phyloP scores from a whole-genome alignment of 2,797 vertebrate species.

The Acrossocheilus wenchowensis region DNA sequence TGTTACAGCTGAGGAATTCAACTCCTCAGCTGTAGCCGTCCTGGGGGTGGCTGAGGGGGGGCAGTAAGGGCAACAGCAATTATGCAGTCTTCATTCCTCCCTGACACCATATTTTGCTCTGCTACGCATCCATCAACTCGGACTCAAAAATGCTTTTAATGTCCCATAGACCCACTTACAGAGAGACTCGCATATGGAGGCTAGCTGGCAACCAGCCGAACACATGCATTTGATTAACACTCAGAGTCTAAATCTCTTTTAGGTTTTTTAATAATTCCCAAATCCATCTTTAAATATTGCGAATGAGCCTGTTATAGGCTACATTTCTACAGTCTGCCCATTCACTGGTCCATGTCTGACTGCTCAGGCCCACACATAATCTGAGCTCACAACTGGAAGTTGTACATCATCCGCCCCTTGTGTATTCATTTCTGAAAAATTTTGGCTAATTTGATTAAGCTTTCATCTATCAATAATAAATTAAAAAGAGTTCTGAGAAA shows the following conservation, averaged over 20 bases:
- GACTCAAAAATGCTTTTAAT: constrained; percentile 55
- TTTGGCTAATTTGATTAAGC: background rate
- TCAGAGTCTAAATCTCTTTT: constrained; percentile 20
- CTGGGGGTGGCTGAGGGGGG: constrained; percentile 16
- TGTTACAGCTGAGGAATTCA: constrained; percentile 59
- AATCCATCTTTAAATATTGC: background rate
- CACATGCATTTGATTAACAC: constrained; percentile 45
- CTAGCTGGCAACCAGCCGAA: constrained; percentile 40
- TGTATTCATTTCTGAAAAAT: background rate
- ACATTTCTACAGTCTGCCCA: background rate
- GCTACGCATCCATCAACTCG: constrained; percentile 18
- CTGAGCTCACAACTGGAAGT: background rate
- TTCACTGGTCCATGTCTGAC: background rate
- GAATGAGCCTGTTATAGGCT: background rate
- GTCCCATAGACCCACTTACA: constrained; percentile 13
- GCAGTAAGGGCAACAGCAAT: constrained; percentile 9
- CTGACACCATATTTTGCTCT: constrained; percentile 47
- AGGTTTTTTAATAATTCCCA: background rate
- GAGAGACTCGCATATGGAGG: constrained; percentile 27
- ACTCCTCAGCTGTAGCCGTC: constrained; percentile 3
- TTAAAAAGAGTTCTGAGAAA: background rate
- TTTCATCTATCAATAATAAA: background rate
- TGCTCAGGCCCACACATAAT: background rate
- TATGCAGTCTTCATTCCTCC: constrained; percentile 46
- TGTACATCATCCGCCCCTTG: background rate